These are phyloP conservation scores for Metellina segmentata DNA, from an alignment of 2,888 invertebrate species.

Conservation along the genomic window DNA sequence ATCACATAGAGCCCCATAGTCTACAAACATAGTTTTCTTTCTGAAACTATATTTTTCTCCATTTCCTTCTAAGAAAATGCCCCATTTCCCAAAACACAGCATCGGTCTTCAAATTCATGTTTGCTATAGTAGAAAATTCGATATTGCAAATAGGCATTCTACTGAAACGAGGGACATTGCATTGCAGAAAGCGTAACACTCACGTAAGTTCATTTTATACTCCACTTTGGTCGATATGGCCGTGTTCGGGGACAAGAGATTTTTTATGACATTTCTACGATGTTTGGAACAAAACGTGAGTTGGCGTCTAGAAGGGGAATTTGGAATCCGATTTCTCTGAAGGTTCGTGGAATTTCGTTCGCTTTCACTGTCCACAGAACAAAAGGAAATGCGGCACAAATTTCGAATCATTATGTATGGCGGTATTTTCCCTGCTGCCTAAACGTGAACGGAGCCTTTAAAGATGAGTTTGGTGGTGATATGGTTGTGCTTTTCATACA, in stretches of 20 bases:
- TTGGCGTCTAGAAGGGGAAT: slow-evolving; percentile 37
- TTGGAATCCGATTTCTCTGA: slow-evolving; percentile 35
- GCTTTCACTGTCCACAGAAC: no score
- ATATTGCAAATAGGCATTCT: slow-evolving; percentile 19
- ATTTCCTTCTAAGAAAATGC: slow-evolving; percentile 15
- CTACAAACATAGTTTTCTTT: not conserved
- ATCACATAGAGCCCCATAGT: not conserved
- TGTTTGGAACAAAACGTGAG: slow-evolving; percentile 31
- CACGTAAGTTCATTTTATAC: slow-evolving; percentile 61
- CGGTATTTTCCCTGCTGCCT: not conserved
- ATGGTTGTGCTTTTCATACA: not conserved
- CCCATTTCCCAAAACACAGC: slow-evolving; percentile 37
- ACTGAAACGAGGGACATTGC: slow-evolving; percentile 13
- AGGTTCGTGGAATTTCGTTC: not conserved
- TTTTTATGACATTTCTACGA: slow-evolving; percentile 36
- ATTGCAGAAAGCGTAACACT: slow-evolving; percentile 19
- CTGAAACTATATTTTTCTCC: not conserved
- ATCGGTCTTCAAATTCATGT: not conserved
- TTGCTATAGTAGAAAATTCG: slow-evolving; percentile 25
- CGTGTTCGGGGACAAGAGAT: slow-evolving; percentile 11
- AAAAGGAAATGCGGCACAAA: no score
- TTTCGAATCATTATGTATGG: no score
- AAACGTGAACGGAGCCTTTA: not conserved
- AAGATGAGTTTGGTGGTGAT: not conserved
- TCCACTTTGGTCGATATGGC: slow-evolving; percentile 22